Evolutionary conservation across 2,113 vertebrate species (phyloP).

Genomic region (Gobiocypris rarus): DNA sequence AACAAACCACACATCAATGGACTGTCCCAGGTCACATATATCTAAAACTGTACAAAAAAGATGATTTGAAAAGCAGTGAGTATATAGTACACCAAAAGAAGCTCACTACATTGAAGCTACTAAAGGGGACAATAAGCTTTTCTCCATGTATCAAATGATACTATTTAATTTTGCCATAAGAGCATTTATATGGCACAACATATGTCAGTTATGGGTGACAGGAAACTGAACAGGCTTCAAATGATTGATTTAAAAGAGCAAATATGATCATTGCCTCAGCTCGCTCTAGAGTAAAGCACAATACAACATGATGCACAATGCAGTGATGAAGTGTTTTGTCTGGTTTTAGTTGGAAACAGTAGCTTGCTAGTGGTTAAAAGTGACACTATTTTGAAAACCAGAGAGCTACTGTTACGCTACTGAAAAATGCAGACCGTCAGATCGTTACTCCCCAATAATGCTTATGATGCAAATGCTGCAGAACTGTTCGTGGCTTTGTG

Average conservation of each 20-base stretch:
- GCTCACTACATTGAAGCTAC: too few relatives aligned
- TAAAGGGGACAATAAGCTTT: too few relatives aligned
- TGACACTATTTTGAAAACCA: not conserved
- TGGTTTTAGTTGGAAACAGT: not conserved
- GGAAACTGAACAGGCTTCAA: not conserved
- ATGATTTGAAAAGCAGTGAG: too few relatives aligned
- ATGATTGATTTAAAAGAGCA: not conserved
- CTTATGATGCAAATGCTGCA: not conserved
- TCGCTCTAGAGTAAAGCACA: not conserved
- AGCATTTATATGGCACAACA: not conserved
- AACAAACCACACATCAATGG: too few relatives aligned
- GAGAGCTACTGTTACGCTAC: not conserved
- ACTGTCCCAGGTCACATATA: too few relatives aligned
- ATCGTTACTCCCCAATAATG: not conserved
- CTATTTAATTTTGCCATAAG: too few relatives aligned
- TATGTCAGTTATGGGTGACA: too few relatives aligned
- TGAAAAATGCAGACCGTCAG: not conserved
- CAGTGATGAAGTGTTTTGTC: not conserved
- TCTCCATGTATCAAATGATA: too few relatives aligned
- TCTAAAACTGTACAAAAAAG: too few relatives aligned
- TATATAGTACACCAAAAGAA: too few relatives aligned
- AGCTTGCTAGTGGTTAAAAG: conserved; percentile 1
- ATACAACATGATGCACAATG: not conserved
- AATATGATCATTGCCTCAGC: not conserved
- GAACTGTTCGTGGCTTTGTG: not conserved